phyloP scores from a whole-genome alignment of 2,113 vertebrate species.

The Polypterus bichir region DNA sequence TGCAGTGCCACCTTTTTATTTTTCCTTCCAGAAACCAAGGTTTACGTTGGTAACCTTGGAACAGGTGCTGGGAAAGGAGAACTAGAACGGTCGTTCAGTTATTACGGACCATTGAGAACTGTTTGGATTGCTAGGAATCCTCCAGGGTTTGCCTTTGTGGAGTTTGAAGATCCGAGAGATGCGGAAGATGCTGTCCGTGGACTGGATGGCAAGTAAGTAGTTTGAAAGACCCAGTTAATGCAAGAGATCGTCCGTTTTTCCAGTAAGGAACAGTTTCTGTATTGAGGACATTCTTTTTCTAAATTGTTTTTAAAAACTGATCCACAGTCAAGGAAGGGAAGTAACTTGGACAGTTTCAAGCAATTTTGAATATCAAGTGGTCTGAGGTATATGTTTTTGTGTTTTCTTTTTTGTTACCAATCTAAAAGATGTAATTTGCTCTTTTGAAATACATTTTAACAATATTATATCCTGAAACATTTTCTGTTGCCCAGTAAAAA shows the following conservation, averaged over 20 bases:
- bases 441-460: conserved; percentile 13
- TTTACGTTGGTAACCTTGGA: conserved; percentile 76
- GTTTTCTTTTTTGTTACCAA: background rate
- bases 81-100: conserved; percentile 73
- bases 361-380: background rate
- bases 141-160: conserved; percentile 73
- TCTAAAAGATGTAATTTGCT: conserved; percentile 12
- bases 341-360: too few relatives aligned
- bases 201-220: conserved; percentile 67
- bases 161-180: conserved; percentile 67
- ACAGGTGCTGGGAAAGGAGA: conserved; percentile 75
- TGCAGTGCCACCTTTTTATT: conserved; percentile 15
- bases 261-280: background rate
- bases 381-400: background rate
- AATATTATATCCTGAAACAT: background rate
- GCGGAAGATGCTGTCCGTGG: conserved; percentile 64
- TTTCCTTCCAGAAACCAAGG: conserved; percentile 59
- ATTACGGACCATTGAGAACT: conserved; percentile 71
- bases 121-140: conserved; percentile 82
- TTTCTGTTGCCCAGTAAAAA: conserved; percentile 3
- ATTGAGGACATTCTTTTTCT: background rate
- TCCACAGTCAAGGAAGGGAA: too few relatives aligned
- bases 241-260: conserved; percentile 1
- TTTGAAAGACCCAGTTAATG: conserved; percentile 1
- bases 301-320: too few relatives aligned